phyloP scores from a whole-genome alignment of 2,113 vertebrate species.

The Dolichotis patagonum region DNA sequence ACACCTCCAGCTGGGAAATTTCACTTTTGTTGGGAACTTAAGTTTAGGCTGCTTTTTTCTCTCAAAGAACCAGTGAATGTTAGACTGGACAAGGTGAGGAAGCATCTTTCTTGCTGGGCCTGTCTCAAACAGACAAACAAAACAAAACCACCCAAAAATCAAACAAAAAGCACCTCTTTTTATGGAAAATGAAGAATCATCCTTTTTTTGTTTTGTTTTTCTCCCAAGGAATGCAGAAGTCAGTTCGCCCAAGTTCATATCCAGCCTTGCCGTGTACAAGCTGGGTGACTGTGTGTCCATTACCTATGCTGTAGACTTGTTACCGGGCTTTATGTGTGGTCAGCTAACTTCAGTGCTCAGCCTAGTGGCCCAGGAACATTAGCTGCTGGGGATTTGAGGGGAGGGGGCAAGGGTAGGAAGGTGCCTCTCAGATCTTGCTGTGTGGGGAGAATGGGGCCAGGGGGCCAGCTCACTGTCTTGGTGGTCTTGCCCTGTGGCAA shows the following conservation, averaged over 20 bases:
- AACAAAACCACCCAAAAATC: not conserved
- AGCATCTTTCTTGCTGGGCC: not conserved
- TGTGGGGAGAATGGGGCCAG: not conserved
- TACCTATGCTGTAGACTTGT: not conserved
- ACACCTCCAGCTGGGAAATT: not conserved
- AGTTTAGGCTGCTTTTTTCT: not conserved
- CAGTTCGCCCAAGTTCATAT: not conserved
- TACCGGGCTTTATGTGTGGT: accelerated
- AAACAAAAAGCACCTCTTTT: not conserved
- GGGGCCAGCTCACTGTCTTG: accelerated
- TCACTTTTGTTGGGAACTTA: not conserved
- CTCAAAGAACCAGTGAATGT: not conserved
- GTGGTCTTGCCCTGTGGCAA: not conserved
- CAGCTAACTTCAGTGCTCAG: not conserved
- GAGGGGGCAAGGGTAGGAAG: too few relatives aligned
- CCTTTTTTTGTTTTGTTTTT: not conserved
- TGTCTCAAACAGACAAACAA: not conserved
- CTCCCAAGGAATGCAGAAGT: not conserved
- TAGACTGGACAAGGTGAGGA: not conserved
- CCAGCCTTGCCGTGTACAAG: not conserved
- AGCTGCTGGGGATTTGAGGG: not conserved
- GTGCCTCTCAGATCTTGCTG: not conserved
- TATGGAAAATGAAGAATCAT: not conserved
- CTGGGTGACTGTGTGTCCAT: accelerated
- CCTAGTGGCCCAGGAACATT: not conserved